These are phyloP conservation scores for Sisyra terminalis DNA, from an alignment of 2,888 invertebrate species.

Conservation along the genomic window DNA sequence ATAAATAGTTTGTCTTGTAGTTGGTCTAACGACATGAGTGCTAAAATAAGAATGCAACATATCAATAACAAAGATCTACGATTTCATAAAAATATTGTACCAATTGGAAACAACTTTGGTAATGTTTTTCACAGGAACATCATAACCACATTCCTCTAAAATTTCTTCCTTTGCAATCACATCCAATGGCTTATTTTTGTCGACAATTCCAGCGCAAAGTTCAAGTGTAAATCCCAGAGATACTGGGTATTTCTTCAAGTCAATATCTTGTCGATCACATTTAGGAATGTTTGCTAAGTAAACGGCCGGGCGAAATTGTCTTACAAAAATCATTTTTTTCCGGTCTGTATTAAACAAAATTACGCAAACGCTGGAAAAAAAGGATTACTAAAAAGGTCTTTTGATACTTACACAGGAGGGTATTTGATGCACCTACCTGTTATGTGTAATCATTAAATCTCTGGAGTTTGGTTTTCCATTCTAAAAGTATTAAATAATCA, in stretches of 20 bases:
- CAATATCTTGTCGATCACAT: constrained; percentile 34
- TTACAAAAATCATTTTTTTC: constrained; percentile 68
- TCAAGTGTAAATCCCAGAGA: constrained; percentile 68
- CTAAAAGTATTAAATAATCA: constrained; percentile 18
- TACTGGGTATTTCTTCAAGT: constrained; percentile 48
- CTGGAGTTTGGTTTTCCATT: constrained; percentile 60
- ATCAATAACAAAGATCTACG: no score
- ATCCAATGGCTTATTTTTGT: constrained; percentile 53
- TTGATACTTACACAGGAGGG: no score
- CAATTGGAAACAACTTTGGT: constrained; percentile 51
- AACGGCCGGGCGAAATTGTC: constrained; percentile 66
- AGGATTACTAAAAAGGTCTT: no score
- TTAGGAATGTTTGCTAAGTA: no score
- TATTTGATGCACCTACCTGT: constrained; percentile 19
- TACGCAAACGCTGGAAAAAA: constrained; percentile 55
- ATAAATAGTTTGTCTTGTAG: constrained; percentile 62
- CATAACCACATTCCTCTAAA: constrained; percentile 87
- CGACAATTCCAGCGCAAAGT: constrained; percentile 88
- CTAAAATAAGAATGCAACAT: no score
- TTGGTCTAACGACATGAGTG: constrained; percentile 61
- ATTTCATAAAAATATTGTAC: no score
- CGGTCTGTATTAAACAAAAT: constrained; percentile 64
- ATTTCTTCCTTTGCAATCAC: constrained; percentile 80
- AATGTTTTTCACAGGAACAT: constrained; percentile 49
- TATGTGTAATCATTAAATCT: constrained; percentile 73